Evolutionary conservation across 2,888 invertebrate species (phyloP).

Genomic region (Protodeltote pygarga): DNA sequence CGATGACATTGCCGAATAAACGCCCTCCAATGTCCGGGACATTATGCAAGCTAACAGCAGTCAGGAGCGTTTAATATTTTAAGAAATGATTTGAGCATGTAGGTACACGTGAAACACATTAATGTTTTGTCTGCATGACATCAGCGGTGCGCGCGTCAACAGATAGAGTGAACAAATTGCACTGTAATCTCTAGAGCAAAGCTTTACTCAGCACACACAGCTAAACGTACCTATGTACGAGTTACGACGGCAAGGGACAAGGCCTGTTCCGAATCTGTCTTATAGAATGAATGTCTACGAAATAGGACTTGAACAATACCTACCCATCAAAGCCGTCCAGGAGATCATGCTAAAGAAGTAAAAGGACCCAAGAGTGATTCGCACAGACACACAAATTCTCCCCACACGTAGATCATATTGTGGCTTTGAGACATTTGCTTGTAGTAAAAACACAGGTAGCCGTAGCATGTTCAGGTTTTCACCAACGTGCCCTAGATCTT

Average conservation of each 20-base stretch:
- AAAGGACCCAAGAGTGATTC: no score
- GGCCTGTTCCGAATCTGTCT: no score
- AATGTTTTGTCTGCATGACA: slow-evolving; percentile 1
- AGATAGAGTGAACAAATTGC: slow-evolving; percentile 16
- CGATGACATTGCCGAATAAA: slow-evolving; percentile 20
- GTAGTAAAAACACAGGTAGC: no score
- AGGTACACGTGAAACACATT: not conserved
- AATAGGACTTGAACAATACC: no score
- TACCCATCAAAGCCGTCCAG: no score
- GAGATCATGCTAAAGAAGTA: no score
- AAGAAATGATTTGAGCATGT: not conserved
- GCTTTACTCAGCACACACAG: not conserved
- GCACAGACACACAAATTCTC: no score
- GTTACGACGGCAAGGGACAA: no score
- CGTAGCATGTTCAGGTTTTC: no score
- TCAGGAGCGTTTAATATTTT: not conserved
- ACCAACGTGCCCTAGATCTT: not conserved
- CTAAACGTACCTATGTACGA: not conserved
- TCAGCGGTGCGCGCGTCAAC: slow-evolving; percentile 5
- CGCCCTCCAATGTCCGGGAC: slow-evolving; percentile 8
- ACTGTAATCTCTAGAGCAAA: slow-evolving; percentile 8
- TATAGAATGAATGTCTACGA: no score
- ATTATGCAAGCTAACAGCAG: not conserved
- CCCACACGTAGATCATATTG: no score
- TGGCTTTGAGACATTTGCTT: no score